Evolutionary conservation across 2,113 vertebrate species (phyloP), one percentile per base, ranked within the genome.

Genomic region (Syngnathus floridae): DNA sequence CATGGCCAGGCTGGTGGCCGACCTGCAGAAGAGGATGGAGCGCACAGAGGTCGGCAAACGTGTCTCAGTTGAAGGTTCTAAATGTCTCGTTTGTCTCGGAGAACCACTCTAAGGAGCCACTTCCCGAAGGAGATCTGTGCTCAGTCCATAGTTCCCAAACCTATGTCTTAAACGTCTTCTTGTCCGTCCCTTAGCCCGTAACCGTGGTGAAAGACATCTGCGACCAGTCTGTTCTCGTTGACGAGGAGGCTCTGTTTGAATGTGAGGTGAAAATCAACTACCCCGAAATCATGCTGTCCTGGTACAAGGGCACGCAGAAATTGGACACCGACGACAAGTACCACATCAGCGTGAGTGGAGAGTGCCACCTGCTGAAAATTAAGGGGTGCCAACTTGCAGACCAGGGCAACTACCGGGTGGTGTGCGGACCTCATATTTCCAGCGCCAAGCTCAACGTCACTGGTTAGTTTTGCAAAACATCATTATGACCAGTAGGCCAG

Each of bases 191-290:
- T n/a, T 85, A 99, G 97, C 97, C 97, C 66, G 86, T 99, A 73
- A 95, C 93, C 56, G 88, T 99, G 77, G 84, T 95, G 84, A 95
- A 82, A 75, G 96, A 98, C 82, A 95, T 99, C 86, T 89, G 92
- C 75, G 93, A 98, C 84, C 94, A 94, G 83, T 91, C 86, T 0
- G 90, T 91, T 78, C 75, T 93, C 78, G 82, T 89, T 77, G 90
- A 94, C 66, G 90, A 93, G 61, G 94, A 95, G 74, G 95, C 93
- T 12, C 21, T 90, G 68, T 99, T 98, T 83, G 95, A 97, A 90
- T 98, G 95, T 69, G 91, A 96, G 77, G 89, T 99, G 82, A 97
- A 95, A 87, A 99, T 99, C 87, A 99, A 99, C 85, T 99, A 98
- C 83, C 95, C 96, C 41, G 97, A 99, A 91, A 98, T 99, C 84